Evolutionary conservation across 1,140 invertebrate genomes (phyloP).

Genomic region (Rhynchophorus ferrugineus): DNA sequence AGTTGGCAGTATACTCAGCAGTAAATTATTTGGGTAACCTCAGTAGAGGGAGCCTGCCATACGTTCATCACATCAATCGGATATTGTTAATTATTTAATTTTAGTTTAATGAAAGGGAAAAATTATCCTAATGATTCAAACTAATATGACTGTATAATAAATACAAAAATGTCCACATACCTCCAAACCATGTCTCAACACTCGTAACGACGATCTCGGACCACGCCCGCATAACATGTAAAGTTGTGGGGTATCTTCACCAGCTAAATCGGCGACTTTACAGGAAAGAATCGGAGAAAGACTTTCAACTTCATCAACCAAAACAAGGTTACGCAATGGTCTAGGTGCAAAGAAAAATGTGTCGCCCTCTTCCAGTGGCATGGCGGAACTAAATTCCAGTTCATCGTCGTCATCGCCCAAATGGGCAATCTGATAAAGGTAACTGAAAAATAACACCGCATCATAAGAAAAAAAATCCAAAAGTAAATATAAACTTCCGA

Average conservation of each 20-base stretch:
- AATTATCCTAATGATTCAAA: too few relatives aligned
- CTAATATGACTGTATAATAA: too few relatives aligned
- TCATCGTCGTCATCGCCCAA: slow-evolving; percentile 99
- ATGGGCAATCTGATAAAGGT: slow-evolving; percentile 97
- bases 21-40: slow-evolving; percentile 1
- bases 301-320: slow-evolving; percentile 97
- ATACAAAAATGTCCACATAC: slow-evolving; percentile 44
- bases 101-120: too few relatives aligned
- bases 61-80: slow-evolving; percentile 1
- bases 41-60: slow-evolving; percentile 10
- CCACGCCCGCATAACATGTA: slow-evolving; percentile 95
- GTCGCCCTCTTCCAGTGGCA: slow-evolving; percentile 97
- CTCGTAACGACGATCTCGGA: slow-evolving; percentile 83
- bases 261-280: slow-evolving; percentile 78
- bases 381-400: slow-evolving; percentile 96
- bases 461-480: background rate
- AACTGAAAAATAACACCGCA: slow-evolving; percentile 63
- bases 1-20: slow-evolving; percentile 8
- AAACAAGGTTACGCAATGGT: slow-evolving; percentile 87
- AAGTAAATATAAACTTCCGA: too few relatives aligned
- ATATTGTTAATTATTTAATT: too few relatives aligned
- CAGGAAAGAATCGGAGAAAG: slow-evolving; percentile 88
- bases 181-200: slow-evolving; percentile 94
- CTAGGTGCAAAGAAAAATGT: slow-evolving; percentile 98
- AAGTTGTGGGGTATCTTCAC: slow-evolving; percentile 97